phyloP scores from a whole-genome alignment of 2,888 invertebrate genomes.

The Endomychus coccineus region DNA sequence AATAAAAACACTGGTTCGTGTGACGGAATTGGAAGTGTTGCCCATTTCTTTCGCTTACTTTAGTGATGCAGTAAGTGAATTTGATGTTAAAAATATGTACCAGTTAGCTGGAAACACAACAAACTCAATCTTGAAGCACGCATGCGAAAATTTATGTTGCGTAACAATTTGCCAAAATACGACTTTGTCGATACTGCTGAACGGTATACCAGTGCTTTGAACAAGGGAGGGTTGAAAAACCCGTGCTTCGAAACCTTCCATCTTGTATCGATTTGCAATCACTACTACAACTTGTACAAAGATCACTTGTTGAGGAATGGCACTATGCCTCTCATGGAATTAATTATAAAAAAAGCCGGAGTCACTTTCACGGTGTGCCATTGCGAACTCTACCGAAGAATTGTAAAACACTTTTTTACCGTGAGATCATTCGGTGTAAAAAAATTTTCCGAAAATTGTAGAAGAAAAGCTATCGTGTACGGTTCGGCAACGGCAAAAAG shows the following conservation, averaged over 20 bases:
- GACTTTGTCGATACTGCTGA: neutral
- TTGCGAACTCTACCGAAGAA: neutral
- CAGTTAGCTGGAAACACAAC: neutral
- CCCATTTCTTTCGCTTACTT: too few relatives aligned
- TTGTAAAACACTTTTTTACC: neutral
- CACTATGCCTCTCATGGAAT: neutral
- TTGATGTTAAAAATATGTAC: neutral
- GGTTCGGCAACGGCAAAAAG: too few relatives aligned
- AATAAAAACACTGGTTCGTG: too few relatives aligned
- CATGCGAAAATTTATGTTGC: neutral
- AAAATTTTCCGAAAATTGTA: too few relatives aligned
- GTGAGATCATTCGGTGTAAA: too few relatives aligned
- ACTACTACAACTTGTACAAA: too few relatives aligned
- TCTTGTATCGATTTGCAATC: neutral
- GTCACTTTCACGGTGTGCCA: neutral
- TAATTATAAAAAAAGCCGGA: neutral
- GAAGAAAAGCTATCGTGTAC: too few relatives aligned
- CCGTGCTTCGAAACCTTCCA: constrained; percentile 1
- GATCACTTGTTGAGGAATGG: neutral
- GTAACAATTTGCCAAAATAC: neutral
- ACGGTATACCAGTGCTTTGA: neutral
- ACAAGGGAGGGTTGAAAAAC: neutral
- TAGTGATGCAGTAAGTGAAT: too few relatives aligned
- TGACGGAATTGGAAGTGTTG: too few relatives aligned
- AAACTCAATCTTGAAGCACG: neutral